These are phyloP conservation scores for Lycaena phlaeas DNA, from an alignment of 2,888 invertebrate species.

Conservation along the genomic window DNA sequence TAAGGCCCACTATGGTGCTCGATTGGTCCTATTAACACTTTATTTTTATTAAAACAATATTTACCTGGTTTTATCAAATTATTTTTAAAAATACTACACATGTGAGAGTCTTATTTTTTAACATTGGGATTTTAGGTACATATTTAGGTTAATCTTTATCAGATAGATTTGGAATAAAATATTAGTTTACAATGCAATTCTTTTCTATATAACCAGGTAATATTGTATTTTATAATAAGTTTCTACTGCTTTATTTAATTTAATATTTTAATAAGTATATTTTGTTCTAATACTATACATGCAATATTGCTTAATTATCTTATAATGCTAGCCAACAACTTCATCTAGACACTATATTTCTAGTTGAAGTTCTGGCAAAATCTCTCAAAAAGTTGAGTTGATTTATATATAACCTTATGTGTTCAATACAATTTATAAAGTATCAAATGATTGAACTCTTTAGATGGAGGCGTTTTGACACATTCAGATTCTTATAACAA, in stretches of 20 bases:
- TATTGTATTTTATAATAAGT: not conserved
- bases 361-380: not conserved
- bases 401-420: constrained; percentile 1
- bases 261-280: not conserved
- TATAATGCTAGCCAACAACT: no score
- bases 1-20: not conserved
- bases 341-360: no score
- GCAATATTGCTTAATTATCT: not conserved
- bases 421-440: constrained; percentile 3
- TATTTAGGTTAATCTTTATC: not conserved
- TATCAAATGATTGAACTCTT: not conserved
- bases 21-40: constrained; percentile 6
- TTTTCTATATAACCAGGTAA: not conserved
- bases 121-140: not conserved
- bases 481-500: constrained; percentile 10
- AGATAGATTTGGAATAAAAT: not conserved
- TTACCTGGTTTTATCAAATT: constrained; percentile 6
- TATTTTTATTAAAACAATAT: constrained; percentile 1
- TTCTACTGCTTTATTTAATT: not conserved
- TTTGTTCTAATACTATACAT: not conserved
- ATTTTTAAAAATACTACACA: not conserved
- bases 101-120: constrained; percentile 7
- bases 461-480: constrained; percentile 1
- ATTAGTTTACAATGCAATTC: no score
- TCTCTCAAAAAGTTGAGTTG: not conserved